A percentile compares a stretch with the other conserved stretches of the same genome.
phyloP scores from a whole-genome alignment of 2,113 vertebrate species.

The Bos taurus region ARS-UCD2.0 NC_037349.1:32319001-32319500 shows the following conservation, averaged over 20 bases:
- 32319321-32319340: background rate
- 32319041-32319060: background rate
- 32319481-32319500: background rate
- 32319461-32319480: background rate
- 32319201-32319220: background rate
- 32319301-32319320: background rate
- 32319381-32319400: background rate
- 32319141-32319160: background rate
- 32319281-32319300: background rate
- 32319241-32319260: background rate
- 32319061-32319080: background rate
- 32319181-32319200: background rate
- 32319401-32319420: background rate
- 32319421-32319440: background rate
- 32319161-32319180: background rate
- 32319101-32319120: background rate
- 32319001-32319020: background rate
- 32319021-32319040: background rate
- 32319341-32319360: background rate
- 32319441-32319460: background rate
- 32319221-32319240: background rate
- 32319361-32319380: background rate
- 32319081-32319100: background rate
- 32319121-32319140: background rate
- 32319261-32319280: background rate